These are phyloP conservation scores for Lepeophtheirus salmonis DNA, from an alignment of 1,140 invertebrate genomes.

Conservation along the genomic window DNA sequence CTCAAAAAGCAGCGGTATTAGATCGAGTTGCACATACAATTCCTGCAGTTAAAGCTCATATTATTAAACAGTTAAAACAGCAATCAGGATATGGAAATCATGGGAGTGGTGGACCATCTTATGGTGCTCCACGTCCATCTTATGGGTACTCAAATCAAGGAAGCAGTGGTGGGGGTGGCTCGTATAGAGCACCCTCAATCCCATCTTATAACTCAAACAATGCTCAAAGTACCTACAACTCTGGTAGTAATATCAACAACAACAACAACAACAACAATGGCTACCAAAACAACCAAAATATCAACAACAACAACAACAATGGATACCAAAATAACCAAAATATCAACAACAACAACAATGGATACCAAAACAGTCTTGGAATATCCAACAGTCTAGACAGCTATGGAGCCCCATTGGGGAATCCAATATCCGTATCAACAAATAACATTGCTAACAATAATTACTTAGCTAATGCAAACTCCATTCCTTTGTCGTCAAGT, in stretches of 20 bases:
- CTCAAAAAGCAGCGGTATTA: conserved; percentile 10
- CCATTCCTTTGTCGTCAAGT: background rate
- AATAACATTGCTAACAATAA: background rate
- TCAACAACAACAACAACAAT: background rate
- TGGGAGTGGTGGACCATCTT: background rate
- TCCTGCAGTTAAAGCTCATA: conserved; percentile 3
- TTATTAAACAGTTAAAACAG: conserved; percentile 13
- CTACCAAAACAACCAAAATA: too few species aligned
- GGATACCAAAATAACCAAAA: background rate
- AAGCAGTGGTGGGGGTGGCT: too few species aligned
- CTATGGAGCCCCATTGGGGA: conserved; percentile 1
- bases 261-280: too few species aligned
- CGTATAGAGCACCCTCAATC: too few species aligned
- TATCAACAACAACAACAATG: background rate
- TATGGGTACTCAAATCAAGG: too few species aligned
- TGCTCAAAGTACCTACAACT: too few species aligned
- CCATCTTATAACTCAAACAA: too few species aligned
- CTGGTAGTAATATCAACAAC: too few species aligned
- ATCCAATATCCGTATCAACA: background rate
- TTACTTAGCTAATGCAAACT: background rate
- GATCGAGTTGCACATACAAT: conserved; percentile 12
- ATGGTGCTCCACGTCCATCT: background rate
- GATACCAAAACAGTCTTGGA: background rate
- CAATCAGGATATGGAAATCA: conserved; percentile 4
- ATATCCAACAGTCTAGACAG: background rate